These are phyloP conservation scores for Diabrotica undecimpunctata DNA, from an alignment of 1,140 invertebrate species.

Conservation along the genomic window DNA sequence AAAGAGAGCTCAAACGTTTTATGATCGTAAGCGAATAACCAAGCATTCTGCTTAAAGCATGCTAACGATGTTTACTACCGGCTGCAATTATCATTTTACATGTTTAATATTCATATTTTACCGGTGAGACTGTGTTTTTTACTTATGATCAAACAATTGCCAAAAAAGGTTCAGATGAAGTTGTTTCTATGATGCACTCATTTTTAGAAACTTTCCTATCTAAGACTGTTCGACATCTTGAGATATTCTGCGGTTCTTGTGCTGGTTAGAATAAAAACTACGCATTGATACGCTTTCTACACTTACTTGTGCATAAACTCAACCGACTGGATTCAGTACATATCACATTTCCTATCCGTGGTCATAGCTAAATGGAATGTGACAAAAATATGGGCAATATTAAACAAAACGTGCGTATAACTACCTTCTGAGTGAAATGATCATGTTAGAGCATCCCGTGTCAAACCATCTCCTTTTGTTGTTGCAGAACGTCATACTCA, in stretches of 20 bases:
- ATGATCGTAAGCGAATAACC: slow-evolving; percentile 26
- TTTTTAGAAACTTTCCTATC: slow-evolving; percentile 30
- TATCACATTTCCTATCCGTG: too few species aligned
- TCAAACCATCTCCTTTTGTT: too few species aligned
- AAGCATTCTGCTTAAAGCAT: slow-evolving; percentile 14
- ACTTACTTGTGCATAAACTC: too few species aligned
- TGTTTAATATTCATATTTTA: slow-evolving; percentile 34
- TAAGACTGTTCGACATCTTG: slow-evolving; percentile 21
- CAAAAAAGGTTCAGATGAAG: slow-evolving; percentile 34
- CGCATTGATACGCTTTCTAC: too few species aligned
- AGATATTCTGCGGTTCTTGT: slow-evolving; percentile 37
- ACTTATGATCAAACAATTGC: slow-evolving; percentile 28
- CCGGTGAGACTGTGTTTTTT: slow-evolving; percentile 28
- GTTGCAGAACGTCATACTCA: too few species aligned
- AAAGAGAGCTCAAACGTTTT: slow-evolving; percentile 19
- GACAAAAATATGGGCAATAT: too few species aligned
- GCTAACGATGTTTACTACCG: slow-evolving; percentile 39
- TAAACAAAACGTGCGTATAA: too few species aligned
- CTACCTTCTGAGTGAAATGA: too few species aligned
- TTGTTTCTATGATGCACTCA: slow-evolving; percentile 35
- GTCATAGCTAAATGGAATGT: too few species aligned
- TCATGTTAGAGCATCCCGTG: too few species aligned
- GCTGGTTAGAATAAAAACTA: slow-evolving; percentile 35
- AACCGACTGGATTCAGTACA: too few species aligned
- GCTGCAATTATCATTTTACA: slow-evolving; percentile 31